Base-by-base conservation (phyloP, 1,140 invertebrate species). In the Fopius arisanus region DNA sequence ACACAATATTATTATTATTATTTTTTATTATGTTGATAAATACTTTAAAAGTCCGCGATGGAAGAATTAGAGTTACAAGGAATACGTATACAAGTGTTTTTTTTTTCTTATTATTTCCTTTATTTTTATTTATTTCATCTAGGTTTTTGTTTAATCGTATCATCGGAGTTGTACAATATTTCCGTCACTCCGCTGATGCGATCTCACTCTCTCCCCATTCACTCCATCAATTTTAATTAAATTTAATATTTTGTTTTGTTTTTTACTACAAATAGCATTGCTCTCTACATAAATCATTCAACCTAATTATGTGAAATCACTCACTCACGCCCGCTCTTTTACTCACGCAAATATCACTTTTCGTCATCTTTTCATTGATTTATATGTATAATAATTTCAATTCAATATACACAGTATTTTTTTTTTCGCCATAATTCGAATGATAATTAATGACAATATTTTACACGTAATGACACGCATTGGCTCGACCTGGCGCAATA, bases 11-110 rank as follows among this genome's bases (percentile, higher is more conserved):
- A 79, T 86, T 85, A 84, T 87, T 87, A 87, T 87, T n/a, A n/a
- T n/a, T n/a, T 79, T 84, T 82, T 86, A 86, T 86, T 87, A 88
- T 87, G 79, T 85, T 85, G 85, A 87, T 87, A 87, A 87, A 88
- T 88, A 88, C 82, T 86, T 86, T 87, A 75, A 87, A 88, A 88
- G 83, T 88, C 83, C 86, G 84, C 86, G 86, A 86, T 88, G 86
- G 86, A 88, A 88, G 87, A 88, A 87, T 86, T 88, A 86, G 84
- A 86, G 86, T 88, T 87, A 87, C 85, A 87, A 88, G 85, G 88
- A 86, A 87, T 88, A 87, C 87, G 87, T 88, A 88, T 88, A 88
- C 87, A 87, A 88, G 86, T 87, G 84, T 86, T 70, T 76, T 75
- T 67, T 74, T 70, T 70, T 71, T 73, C 63, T 75, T 79, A 78